phyloP scores from a whole-genome alignment of 2,888 invertebrate species.

The Cephalotes varians region DNA sequence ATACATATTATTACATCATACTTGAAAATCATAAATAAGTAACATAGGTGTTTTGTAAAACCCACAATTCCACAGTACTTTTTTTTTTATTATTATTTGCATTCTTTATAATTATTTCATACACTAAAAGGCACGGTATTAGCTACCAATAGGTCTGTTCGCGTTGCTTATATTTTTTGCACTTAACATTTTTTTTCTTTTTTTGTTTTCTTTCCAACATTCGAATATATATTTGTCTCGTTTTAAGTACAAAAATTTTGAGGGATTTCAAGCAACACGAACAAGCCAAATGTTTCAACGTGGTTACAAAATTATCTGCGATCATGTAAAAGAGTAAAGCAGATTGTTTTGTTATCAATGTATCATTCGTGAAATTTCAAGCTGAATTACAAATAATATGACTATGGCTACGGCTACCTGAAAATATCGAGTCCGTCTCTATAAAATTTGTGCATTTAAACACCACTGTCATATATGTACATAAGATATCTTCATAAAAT shows the following conservation, averaged over 20 bases:
- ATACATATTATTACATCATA: slow-evolving; percentile 79
- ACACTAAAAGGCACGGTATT: slow-evolving; percentile 85
- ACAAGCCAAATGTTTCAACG: slow-evolving; percentile 84
- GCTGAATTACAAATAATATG: slow-evolving; percentile 66
- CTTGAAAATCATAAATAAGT: slow-evolving; percentile 81
- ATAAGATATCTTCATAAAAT: slow-evolving; percentile 61
- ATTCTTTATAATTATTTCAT: slow-evolving; percentile 81
- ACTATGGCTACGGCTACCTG: slow-evolving; percentile 59
- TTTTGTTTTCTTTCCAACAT: no score
- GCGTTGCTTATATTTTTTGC: no score
- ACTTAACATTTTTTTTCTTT: no score
- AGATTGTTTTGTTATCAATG: slow-evolving; percentile 67
- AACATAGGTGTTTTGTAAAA: slow-evolving; percentile 80
- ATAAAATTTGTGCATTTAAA: slow-evolving; percentile 58
- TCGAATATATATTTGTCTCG: no score
- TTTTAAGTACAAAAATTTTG: no score
- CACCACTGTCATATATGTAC: slow-evolving; percentile 59
- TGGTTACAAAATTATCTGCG: slow-evolving; percentile 82
- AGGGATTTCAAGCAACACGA: no score
- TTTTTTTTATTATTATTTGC: slow-evolving; percentile 78
- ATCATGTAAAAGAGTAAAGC: slow-evolving; percentile 73
- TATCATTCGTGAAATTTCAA: slow-evolving; percentile 68
- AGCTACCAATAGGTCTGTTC: no score
- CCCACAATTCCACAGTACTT: slow-evolving; percentile 81
- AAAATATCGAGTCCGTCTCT: slow-evolving; percentile 50